A percentile compares a stretch with the other conserved stretches of the same genome.
These are phyloP conservation scores for Lepidurus couesii DNA, from an alignment of 1,140 invertebrate species.

Conservation along the genomic window DNA sequence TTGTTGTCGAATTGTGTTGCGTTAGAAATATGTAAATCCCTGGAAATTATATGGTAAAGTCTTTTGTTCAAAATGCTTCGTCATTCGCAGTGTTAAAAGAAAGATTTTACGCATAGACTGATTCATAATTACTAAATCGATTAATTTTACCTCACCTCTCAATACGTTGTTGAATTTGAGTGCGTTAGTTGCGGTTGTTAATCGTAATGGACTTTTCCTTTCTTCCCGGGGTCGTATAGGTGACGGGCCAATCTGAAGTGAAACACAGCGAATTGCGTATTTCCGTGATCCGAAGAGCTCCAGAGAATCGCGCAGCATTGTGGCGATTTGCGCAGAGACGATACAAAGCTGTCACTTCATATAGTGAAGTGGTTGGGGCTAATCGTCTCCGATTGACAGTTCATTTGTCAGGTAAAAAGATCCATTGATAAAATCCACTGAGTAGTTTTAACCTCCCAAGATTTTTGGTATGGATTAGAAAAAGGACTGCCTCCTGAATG, in stretches of 20 bases:
- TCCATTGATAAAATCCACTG: neutral
- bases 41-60: too few species aligned
- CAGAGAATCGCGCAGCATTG: constrained; percentile 20
- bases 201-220: neutral
- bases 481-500: neutral
- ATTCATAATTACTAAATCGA: too few species aligned
- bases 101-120: too few species aligned
- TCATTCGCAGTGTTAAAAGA: too few species aligned
- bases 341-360: constrained; percentile 27
- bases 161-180: too few species aligned
- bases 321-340: constrained; percentile 29
- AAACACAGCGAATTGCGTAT: constrained; percentile 25
- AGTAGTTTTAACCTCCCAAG: neutral
- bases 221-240: neutral
- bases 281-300: constrained; percentile 18
- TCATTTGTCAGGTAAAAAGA: neutral
- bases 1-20: too few species aligned
- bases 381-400: constrained; percentile 27
- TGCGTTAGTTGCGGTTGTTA: too few species aligned
- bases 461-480: neutral
- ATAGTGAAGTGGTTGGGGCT: constrained; percentile 28
- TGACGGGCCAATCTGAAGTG: constrained; percentile 32
- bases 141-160: too few species aligned
- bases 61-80: too few species aligned
- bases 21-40: too few species aligned